Evolutionary conservation across 2,888 invertebrate genomes (phyloP).

Genomic region (Meganola albula): DNA sequence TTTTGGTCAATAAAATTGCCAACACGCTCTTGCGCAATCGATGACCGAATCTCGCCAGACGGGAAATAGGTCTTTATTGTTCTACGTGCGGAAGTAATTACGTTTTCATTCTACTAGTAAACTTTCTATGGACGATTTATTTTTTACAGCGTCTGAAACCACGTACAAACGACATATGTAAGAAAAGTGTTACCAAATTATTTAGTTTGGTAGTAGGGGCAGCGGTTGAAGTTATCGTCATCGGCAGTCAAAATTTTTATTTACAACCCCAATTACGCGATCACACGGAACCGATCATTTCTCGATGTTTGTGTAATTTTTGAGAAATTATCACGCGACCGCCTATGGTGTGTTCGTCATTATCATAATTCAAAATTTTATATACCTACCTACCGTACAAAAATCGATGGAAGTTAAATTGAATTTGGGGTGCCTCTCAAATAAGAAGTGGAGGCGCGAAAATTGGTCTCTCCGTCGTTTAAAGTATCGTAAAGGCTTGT

Average conservation of each 20-base stretch:
- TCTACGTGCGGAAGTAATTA: slow-evolving; percentile 6
- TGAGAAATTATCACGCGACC: slow-evolving; percentile 53
- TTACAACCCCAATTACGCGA: slow-evolving; percentile 54
- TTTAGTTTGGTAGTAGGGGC: slow-evolving; percentile 14
- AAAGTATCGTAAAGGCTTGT: slow-evolving; percentile 72
- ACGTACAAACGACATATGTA: no score
- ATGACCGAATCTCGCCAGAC: slow-evolving; percentile 9
- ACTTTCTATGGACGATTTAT: no score
- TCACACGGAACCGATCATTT: slow-evolving; percentile 47
- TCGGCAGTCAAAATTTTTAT: slow-evolving; percentile 24
- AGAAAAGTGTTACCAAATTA: no score
- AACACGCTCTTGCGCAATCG: slow-evolving; percentile 25
- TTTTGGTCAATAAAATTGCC: slow-evolving; percentile 31
- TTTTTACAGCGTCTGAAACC: no score
- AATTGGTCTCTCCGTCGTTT: slow-evolving; percentile 66
- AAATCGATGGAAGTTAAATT: slow-evolving; percentile 72
- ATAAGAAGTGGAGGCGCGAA: slow-evolving; percentile 71
- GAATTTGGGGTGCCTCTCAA: slow-evolving; percentile 69
- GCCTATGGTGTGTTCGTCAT: slow-evolving; percentile 54
- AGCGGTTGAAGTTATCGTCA: slow-evolving; percentile 6
- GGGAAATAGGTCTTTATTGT: slow-evolving; percentile 10
- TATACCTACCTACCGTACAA: slow-evolving; percentile 46
- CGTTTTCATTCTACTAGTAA: no score
- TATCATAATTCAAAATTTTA: slow-evolving; percentile 63
- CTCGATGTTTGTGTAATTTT: slow-evolving; percentile 54